Evolutionary conservation across 1,140 invertebrate species (phyloP), one percentile per base, ranked within the genome.

Genomic region (Bombus confusus): DNA sequence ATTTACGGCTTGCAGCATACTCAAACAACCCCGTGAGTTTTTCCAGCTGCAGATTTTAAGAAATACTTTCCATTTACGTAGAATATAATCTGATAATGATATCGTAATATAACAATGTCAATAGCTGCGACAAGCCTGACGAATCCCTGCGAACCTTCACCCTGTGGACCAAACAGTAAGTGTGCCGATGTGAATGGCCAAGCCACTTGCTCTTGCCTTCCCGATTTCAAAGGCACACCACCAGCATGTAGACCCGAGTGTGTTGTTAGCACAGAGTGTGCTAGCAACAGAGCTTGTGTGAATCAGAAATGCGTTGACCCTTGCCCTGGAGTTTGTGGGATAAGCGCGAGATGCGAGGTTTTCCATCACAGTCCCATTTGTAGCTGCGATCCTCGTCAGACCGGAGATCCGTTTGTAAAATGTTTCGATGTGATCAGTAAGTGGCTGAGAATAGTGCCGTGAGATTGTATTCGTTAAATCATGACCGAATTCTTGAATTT

Each of bases 171-270:
- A 2, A 97, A 97, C 88, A 97, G 96, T 77, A 92, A 96, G 80
- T 97, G 97, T 91, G 95, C 96, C 88, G 96, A 96, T 92, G 90
- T 94, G 37, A 96, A 96, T 78, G 95, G 95, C 41, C 95, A 96
- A 85, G 96, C 96, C 6, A 95, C 95, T 43, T 97, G 97, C 88
- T 95, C 96, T 9, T 97, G 97, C 90, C 92, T 96, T 85, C 93
- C 96, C 78, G 95, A 96, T 84, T 97, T 97, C 91, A 94, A 96
- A 37, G 97, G 97, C 79, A 96, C 95, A 93, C 96, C 97, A 31
- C 96, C 97, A 79, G 95, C 95, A 37, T 97, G 97, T 93, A 95
- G 96, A 79, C 96, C 97, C 3, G 97, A 97, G 92, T 98, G 97
- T 92, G 69, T 92, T 0, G 91, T 96, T 13, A 96, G 95, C 87